These are phyloP conservation scores for Ailurus styani DNA, from an alignment of 2,113 vertebrate species.

Conservation along the genomic window DNA sequence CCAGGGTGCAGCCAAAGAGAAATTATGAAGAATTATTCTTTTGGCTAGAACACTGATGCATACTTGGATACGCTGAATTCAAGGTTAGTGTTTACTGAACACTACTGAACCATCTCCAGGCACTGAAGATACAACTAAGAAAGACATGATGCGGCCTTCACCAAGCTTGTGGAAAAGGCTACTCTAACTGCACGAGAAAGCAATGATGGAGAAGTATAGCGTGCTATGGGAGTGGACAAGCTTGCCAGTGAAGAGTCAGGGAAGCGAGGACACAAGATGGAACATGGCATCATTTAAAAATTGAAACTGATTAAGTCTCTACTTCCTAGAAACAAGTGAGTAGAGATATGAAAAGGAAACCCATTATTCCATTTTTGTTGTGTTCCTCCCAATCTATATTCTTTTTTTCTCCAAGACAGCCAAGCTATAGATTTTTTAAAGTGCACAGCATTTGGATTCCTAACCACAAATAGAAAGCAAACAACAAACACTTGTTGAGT, in stretches of 20 bases:
- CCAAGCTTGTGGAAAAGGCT: not conserved
- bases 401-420: not conserved
- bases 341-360: slow-evolving; percentile 1
- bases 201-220: not conserved
- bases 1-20: not conserved
- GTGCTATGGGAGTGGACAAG: not conserved
- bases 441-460: not conserved
- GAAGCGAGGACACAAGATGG: not conserved
- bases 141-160: not conserved
- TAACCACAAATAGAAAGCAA: slow-evolving; percentile 13
- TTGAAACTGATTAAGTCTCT: not conserved
- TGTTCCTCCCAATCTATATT: not conserved
- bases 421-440: not conserved
- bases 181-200: not conserved
- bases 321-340: not conserved
- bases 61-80: not conserved
- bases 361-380: not conserved
- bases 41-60: not conserved
- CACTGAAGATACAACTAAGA: not conserved
- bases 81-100: not conserved
- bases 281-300: not conserved
- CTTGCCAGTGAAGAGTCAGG: not conserved
- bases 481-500: not conserved
- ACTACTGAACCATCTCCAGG: not conserved
- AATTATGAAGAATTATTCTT: not conserved